Base-by-base conservation (phyloP, 1,140 invertebrate genomes). In the Theocolax elegans region DNA sequence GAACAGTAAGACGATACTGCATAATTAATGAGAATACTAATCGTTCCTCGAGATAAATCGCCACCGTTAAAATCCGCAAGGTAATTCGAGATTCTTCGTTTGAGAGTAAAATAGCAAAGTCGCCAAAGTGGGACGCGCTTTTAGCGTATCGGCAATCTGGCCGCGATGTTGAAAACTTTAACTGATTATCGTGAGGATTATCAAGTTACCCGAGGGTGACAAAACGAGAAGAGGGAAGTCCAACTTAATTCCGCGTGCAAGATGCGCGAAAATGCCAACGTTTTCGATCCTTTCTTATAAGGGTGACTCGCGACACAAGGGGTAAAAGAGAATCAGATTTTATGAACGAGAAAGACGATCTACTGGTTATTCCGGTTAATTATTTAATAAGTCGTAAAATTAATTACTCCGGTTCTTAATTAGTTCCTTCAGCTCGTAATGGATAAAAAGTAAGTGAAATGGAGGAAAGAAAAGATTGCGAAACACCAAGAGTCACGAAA, bases 381-480 rank as follows among this genome's bases (percentile, higher is more conserved):
- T 81, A 80, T 79, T 80, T 78, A 81, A 80, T 80, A 81, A 81
- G 64, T 72, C 74, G 75, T 76, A 80, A 80, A 81, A 78, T 80
- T 78, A 81, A 79, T 81, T 77, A 73, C 72, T 68, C 71, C 64
- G 68, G 42, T 73, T 71, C 69, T 79, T 79, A 77, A 79, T 81
- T 79, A 76, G 74, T 77, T 60, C 19, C 17, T 1, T 25, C 4
- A 4, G 19, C 44, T 48, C 19, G 4, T 35, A 10, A 35, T 10
- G 31, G 4, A 49, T 49, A 49, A 49, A 49, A 49, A 49, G 21
- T 19, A 46, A n/a, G n/a, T n/a, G n/a, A n/a, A n/a, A n/a, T n/a
- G 31, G 10, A 6, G 10, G 31, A 35, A 35, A 6, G 4, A 35
- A 35, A 35, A 10, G 31, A 35, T 35, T 35, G 31, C 10, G 10